Evolutionary conservation across 2,888 invertebrate species (phyloP).

Genomic region (Stramonita haemastoma): DNA sequence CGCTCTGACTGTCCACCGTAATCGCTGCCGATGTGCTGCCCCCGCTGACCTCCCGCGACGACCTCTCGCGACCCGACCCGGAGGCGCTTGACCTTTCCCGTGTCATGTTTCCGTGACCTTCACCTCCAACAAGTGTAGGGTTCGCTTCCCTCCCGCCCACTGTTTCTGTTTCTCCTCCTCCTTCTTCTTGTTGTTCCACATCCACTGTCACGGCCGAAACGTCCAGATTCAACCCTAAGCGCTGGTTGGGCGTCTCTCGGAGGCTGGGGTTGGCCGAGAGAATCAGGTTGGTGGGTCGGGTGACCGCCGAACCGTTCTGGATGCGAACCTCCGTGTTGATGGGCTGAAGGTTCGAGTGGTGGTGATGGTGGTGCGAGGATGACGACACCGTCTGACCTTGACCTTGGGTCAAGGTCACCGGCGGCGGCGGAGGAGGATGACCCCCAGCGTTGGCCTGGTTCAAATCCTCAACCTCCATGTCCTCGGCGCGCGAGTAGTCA

Average conservation of each 20-base stretch:
- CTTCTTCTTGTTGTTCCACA: too few relatives aligned
- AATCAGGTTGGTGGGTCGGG: slow-evolving; percentile 54
- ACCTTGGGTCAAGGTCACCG: slow-evolving; percentile 25
- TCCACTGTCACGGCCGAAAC: too few relatives aligned
- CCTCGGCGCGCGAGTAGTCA: slow-evolving; percentile 27
- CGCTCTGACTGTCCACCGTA: slow-evolving; percentile 44
- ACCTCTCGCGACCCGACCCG: background rate
- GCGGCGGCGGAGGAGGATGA: background rate
- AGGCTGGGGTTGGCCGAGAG: background rate
- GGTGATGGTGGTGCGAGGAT: slow-evolving; percentile 39
- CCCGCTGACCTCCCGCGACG: background rate
- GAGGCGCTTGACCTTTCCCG: background rate
- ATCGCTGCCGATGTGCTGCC: background rate
- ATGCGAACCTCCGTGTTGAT: slow-evolving; percentile 68
- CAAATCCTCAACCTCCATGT: slow-evolving; percentile 35
- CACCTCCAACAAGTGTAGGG: too few relatives aligned
- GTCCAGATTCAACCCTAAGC: background rate
- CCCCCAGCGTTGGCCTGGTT: background rate
- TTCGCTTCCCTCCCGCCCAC: too few relatives aligned
- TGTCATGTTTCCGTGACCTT: too few relatives aligned
- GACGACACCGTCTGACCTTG: background rate
- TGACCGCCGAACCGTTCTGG: slow-evolving; percentile 62
- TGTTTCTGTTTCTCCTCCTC: too few relatives aligned
- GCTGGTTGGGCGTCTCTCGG: background rate
- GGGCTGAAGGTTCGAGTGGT: slow-evolving; percentile 53